Evolutionary conservation across 2,888 invertebrate genomes (phyloP).

Genomic region (Uloborus plumipes): DNA sequence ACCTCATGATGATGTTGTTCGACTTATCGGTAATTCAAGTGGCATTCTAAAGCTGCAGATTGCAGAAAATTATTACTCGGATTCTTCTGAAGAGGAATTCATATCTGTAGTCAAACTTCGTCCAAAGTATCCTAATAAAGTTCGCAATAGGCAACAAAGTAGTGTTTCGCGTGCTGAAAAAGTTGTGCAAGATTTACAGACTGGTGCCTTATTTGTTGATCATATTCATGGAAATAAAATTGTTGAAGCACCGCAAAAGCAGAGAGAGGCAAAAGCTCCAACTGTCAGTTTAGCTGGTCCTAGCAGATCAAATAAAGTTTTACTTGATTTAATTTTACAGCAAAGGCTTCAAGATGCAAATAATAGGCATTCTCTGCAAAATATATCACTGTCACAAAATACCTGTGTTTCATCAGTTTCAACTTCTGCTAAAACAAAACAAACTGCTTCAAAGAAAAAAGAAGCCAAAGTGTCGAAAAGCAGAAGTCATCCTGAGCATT

Average conservation of each 20-base stretch:
- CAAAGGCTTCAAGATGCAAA: conserved; percentile 61
- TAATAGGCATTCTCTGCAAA: conserved; percentile 19
- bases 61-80: conserved; percentile 87
- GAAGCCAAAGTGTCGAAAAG: conserved; percentile 52
- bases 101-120: conserved; percentile 69
- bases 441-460: conserved; percentile 43
- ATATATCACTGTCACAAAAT: conserved; percentile 1
- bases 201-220: conserved; percentile 73
- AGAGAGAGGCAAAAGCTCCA: conserved; percentile 21
- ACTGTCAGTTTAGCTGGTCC: conserved; percentile 32
- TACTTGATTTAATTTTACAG: conserved; percentile 65
- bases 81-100: conserved; percentile 82
- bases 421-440: conserved; percentile 43
- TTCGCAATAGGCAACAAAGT: conserved; percentile 69
- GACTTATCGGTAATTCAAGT: conserved; percentile 87
- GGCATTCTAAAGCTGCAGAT: conserved; percentile 88
- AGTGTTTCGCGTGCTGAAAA: conserved; percentile 73
- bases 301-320: conserved; percentile 59
- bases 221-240: conserved; percentile 53
- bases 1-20: conserved; percentile 93
- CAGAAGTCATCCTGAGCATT: conserved; percentile 52
- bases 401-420: conserved; percentile 6
- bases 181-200: conserved; percentile 74
- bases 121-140: conserved; percentile 71
- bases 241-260: conserved; percentile 31